Percentiles rank a stretch among this genome's conserved stretches.
Conservation (phyloP, 2,888 invertebrate genomes). For the Penaeus monodon region DNA sequence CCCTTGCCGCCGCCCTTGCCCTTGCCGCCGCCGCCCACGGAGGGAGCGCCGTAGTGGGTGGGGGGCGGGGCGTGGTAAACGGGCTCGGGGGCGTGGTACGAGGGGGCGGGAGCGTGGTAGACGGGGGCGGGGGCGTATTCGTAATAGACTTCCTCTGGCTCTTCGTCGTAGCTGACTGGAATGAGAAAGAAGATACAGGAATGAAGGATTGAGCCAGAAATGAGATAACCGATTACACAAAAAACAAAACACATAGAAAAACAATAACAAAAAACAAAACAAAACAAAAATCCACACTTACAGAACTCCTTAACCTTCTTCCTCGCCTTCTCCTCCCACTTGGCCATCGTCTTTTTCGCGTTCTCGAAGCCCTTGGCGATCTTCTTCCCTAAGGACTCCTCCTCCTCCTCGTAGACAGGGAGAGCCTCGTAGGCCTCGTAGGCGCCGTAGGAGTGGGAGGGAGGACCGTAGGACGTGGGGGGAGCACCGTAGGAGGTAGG, state of each 20-base stretch:
- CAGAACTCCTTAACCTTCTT: constrained; percentile 38
- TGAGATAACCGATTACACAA: no score
- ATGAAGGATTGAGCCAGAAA: no score
- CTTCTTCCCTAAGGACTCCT: constrained; percentile 37
- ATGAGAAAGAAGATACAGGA: no score
- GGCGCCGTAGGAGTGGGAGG: constrained; percentile 21
- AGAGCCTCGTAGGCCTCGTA: neutral
- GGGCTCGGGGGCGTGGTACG: neutral
- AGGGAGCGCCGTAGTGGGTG: constrained; percentile 25
- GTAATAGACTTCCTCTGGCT: constrained; percentile 28
- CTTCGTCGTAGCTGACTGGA: no score
- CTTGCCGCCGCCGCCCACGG: constrained; percentile 15
- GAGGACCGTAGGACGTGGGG: constrained; percentile 32
- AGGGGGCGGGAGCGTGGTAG: neutral
- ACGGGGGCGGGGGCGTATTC: constrained; percentile 16
- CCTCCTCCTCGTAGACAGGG: constrained; percentile 17
- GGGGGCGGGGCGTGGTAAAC: constrained; percentile 10
- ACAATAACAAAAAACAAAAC: no score
- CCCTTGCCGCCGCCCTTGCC: no score
- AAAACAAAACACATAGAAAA: no score
- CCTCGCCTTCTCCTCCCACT: constrained; percentile 40
- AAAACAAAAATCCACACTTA: constrained; percentile 6
- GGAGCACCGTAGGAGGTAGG: constrained; percentile 30
- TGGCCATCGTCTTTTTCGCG: constrained; percentile 25
- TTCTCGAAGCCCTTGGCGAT: constrained; percentile 38